Conservation (phyloP, 2,797 vertebrate species). For the Clarias laeviceps region DNA sequence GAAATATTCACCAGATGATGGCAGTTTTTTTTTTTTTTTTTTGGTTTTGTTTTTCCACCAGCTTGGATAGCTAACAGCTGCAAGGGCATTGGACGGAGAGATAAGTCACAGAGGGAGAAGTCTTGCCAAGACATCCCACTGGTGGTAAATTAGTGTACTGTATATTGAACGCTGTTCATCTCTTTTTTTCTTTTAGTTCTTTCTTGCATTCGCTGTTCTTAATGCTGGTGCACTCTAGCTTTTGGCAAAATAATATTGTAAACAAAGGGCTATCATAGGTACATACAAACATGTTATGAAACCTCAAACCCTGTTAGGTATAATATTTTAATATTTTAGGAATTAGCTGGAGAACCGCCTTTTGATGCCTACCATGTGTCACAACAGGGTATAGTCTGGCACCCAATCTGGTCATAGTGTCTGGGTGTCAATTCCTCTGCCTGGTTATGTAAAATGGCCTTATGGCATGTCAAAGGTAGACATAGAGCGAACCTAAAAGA, state of each 20-base stretch:
- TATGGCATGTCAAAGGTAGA: slow-evolving; percentile 38
- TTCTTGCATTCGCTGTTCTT: slow-evolving; percentile 4
- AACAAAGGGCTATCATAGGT: neutral
- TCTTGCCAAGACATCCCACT: slow-evolving; percentile 41
- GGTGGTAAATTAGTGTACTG: slow-evolving; percentile 46
- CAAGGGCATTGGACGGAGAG: slow-evolving; percentile 19
- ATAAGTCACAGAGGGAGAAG: slow-evolving; percentile 24
- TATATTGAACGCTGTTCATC: slow-evolving; percentile 44
- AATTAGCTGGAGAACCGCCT: slow-evolving; percentile 19
- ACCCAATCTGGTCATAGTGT: slow-evolving; percentile 28
- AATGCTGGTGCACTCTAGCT: neutral
- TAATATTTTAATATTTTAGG: neutral
- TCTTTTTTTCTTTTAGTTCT: slow-evolving; percentile 8
- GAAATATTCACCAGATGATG: slow-evolving; percentile 31
- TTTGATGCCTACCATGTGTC: slow-evolving; percentile 27
- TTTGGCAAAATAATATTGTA: neutral
- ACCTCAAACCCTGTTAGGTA: neutral
- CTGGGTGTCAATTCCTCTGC: slow-evolving; percentile 9
- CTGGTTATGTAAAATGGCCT: slow-evolving; percentile 41
- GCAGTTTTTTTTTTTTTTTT: neutral
- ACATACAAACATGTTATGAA: neutral
- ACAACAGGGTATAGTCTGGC: slow-evolving; percentile 33
- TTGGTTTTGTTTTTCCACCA: neutral
- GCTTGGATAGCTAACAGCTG: slow-evolving; percentile 42
- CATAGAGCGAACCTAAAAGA: slow-evolving; percentile 3